These are phyloP conservation scores for Acanthurus lineatus DNA, from an alignment of 2,797 vertebrate genomes.

Conservation along the genomic window DNA sequence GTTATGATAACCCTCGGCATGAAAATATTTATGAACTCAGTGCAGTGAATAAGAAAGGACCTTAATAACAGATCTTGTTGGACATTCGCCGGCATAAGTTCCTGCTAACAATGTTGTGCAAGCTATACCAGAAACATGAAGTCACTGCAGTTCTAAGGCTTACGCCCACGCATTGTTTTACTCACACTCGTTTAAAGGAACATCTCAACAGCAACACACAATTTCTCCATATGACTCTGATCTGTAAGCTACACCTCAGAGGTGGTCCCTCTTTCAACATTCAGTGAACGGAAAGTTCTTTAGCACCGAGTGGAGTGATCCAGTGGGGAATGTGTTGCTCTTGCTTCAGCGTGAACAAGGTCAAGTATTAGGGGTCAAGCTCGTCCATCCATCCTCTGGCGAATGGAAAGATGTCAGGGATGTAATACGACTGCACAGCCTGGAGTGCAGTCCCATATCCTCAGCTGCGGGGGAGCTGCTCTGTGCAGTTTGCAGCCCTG, in stretches of 20 bases:
- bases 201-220: conserved; percentile 27
- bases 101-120: conserved; percentile 64
- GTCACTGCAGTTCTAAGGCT: conserved; percentile 53
- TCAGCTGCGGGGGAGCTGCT: conserved; percentile 31
- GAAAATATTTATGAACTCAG: conserved; percentile 82
- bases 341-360: conserved; percentile 50
- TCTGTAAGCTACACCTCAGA: conserved; percentile 36
- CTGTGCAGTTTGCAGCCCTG: conserved; percentile 13
- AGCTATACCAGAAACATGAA: conserved; percentile 61
- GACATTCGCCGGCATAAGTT: conserved; percentile 59
- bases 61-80: conserved; percentile 68
- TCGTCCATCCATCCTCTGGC: conserved; percentile 66
- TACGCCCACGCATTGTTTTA: conserved; percentile 60
- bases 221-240: conserved; percentile 32
- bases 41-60: conserved; percentile 48
- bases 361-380: conserved; percentile 72
- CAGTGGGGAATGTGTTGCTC: conserved; percentile 60
- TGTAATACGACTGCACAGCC: conserved; percentile 27
- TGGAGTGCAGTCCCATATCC: conserved; percentile 16
- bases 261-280: conserved; percentile 57
- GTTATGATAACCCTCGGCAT: conserved; percentile 82
- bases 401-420: conserved; percentile 56
- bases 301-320: conserved; percentile 22
- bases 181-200: conserved; percentile 44
- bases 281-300: conserved; percentile 33